A percentile compares a stretch with the other conserved stretches of the same genome.
Conservation (phyloP, 2,797 vertebrate species). For the Girardinus metallicus region DNA sequence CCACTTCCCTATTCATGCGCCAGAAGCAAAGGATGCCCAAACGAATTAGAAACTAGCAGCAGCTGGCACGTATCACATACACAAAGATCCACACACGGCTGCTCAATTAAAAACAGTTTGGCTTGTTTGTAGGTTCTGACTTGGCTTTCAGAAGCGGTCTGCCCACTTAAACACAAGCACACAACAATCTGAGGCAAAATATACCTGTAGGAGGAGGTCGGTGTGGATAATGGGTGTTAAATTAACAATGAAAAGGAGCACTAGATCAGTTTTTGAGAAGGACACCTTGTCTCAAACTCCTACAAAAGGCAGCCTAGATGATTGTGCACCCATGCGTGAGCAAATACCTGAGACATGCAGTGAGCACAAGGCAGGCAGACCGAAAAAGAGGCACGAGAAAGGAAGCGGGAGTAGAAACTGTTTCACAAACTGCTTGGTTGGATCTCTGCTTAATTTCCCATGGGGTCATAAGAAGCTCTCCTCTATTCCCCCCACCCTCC, state of each 20-base stretch:
- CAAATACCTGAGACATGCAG: conserved; percentile 10
- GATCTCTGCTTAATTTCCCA: conserved; percentile 76
- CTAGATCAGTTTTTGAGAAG: conserved; percentile 15
- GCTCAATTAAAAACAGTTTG: conserved; percentile 50
- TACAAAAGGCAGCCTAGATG: conserved; percentile 1
- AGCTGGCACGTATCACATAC: background rate
- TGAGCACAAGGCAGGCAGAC: conserved; percentile 17
- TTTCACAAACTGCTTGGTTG: conserved; percentile 72
- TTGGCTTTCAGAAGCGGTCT: conserved; percentile 9
- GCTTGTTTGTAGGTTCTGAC: conserved; percentile 11
- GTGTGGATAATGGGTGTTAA: background rate
- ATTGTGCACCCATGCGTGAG: conserved; percentile 8
- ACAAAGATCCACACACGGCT: conserved; percentile 18
- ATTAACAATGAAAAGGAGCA: conserved; percentile 14
- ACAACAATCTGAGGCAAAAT: background rate
- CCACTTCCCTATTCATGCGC: conserved; percentile 23
- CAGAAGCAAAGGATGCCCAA: conserved; percentile 27
- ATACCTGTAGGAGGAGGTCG: background rate
- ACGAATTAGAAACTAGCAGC: conserved; percentile 26
- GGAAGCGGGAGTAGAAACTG: conserved; percentile 25
- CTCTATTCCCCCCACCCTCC: conserved; percentile 41
- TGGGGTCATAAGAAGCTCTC: conserved; percentile 57
- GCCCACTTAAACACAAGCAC: conserved; percentile 3
- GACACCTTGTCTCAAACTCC: conserved; percentile 12
- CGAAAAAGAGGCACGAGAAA: background rate